Conservation (phyloP, 2,797 vertebrate genomes). For the Picus viridis region DNA sequence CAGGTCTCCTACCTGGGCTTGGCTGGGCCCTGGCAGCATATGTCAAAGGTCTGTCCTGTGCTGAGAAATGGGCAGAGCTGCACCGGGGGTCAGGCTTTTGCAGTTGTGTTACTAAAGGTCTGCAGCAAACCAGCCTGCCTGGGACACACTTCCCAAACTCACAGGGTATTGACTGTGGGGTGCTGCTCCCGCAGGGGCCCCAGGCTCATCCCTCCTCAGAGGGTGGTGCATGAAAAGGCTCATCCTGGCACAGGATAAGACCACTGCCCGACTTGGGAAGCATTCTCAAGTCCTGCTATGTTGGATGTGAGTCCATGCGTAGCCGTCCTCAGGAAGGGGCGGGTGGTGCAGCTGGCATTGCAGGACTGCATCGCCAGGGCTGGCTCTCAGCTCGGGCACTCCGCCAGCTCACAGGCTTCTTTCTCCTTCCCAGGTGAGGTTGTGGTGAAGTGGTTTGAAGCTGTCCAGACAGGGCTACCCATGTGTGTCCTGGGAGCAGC, state of each 20-base stretch:
- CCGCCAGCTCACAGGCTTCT: not conserved
- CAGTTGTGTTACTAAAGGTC: fast-evolving
- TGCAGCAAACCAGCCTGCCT: not conserved
- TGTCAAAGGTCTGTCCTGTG: not conserved
- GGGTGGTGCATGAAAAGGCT: not conserved
- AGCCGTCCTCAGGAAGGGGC: fast-evolving
- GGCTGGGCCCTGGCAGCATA: not conserved
- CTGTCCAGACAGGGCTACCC: conserved; percentile 91
- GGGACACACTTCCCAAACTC: not conserved
- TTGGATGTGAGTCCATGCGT: fast-evolving
- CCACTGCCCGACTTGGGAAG: not conserved
- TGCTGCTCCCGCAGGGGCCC: not conserved
- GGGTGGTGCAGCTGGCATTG: fast-evolving
- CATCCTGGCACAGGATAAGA: not conserved
- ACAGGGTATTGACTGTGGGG: fast-evolving
- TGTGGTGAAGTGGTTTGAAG: conserved; percentile 96
- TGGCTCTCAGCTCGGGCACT: fast-evolving
- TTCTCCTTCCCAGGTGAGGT: conserved; percentile 86
- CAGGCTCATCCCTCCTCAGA: not conserved
- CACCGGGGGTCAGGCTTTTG: fast-evolving
- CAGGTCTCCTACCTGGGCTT: not conserved
- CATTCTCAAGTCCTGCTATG: not conserved
- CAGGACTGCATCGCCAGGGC: fast-evolving
- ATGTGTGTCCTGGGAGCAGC: conserved; percentile 93
- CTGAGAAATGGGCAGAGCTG: fast-evolving